phyloP scores from a whole-genome alignment of 1,140 invertebrate species.

The Apis dorsata region DNA sequence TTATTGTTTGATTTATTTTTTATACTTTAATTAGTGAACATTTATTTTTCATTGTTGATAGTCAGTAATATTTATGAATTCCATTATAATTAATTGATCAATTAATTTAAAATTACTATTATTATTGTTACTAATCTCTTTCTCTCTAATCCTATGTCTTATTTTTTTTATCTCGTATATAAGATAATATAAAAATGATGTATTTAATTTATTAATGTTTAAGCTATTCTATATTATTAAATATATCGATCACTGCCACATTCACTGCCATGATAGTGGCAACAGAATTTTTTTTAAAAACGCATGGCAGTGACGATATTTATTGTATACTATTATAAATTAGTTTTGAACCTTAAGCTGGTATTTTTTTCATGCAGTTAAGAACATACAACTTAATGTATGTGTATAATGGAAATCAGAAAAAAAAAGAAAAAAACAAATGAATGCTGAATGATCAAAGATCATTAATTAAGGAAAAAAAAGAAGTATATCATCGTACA shows the following conservation, averaged over 20 bases:
- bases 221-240: conserved; percentile 39
- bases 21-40: not conserved
- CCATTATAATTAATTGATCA: conserved; percentile 25
- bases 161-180: not conserved
- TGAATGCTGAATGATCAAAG: not conserved
- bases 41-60: not conserved
- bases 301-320: conserved; percentile 41
- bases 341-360: conserved; percentile 36
- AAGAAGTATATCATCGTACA: not conserved
- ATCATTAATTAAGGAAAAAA: not conserved
- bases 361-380: conserved; percentile 25
- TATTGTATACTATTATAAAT: conserved; percentile 34
- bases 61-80: not conserved
- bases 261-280: conserved; percentile 48
- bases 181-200: conserved; percentile 5
- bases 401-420: not conserved
- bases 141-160: too few relatives aligned
- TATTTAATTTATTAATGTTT: conserved; percentile 27
- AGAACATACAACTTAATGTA: conserved; percentile 2
- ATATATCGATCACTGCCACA: conserved; percentile 54
- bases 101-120: conserved; percentile 19
- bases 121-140: not conserved
- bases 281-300: conserved; percentile 39
- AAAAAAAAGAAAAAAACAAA: not conserved
- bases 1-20: conserved; percentile 5